Evolutionary conservation across 2,888 invertebrate species (phyloP).

Genomic region (Diplazon laetatorius): DNA sequence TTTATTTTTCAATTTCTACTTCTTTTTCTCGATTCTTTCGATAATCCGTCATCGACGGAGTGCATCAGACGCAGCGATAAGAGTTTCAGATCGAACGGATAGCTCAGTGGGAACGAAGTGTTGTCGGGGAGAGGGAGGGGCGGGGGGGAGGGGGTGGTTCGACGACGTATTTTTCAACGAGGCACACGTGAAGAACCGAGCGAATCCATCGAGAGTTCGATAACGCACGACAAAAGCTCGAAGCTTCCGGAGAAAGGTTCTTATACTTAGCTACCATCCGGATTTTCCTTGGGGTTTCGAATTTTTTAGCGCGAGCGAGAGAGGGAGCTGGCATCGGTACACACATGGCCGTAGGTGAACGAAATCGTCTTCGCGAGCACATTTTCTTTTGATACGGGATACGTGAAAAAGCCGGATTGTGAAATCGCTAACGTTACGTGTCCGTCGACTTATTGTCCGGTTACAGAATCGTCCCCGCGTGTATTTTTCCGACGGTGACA

Average conservation of each 20-base stretch:
- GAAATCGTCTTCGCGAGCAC: slow-evolving; percentile 41
- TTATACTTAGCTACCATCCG: slow-evolving; percentile 37
- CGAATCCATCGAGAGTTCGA: slow-evolving; percentile 39
- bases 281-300: slow-evolving; percentile 18
- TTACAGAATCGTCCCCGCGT: slow-evolving; percentile 12
- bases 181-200: neutral
- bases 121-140: no score
- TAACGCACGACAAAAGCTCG: slow-evolving; percentile 54
- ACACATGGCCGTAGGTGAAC: slow-evolving; percentile 31
- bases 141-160: neutral
- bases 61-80: neutral
- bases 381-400: slow-evolving; percentile 57
- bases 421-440: slow-evolving; percentile 32
- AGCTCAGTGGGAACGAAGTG: no score
- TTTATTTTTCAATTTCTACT: no score
- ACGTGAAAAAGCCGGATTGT: slow-evolving; percentile 45
- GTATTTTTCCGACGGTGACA: slow-evolving; percentile 34
- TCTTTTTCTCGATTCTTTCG: no score
- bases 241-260: slow-evolving; percentile 55
- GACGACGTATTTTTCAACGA: slow-evolving; percentile 13
- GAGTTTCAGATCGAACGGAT: slow-evolving; percentile 1
- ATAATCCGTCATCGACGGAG: neutral
- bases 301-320: slow-evolving; percentile 14
- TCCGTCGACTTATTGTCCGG: slow-evolving; percentile 32
- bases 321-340: slow-evolving; percentile 32